Evolutionary conservation across 2,888 invertebrate genomes (phyloP).

Genomic region (Horisme vitalbata): DNA sequence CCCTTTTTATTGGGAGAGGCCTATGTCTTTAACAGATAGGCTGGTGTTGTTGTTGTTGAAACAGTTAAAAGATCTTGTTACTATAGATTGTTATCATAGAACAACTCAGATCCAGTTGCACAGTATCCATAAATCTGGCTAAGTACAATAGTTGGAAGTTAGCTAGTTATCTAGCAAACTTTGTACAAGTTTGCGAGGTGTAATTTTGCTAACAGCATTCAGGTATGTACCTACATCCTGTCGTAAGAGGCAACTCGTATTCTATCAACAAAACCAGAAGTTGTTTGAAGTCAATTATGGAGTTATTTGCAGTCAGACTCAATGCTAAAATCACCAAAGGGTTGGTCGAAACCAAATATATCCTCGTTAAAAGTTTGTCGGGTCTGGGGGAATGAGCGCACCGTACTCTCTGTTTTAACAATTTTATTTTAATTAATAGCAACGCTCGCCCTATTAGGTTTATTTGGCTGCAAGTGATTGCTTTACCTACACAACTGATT

Average conservation of each 20-base stretch:
- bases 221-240: constrained; percentile 35
- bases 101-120: constrained; percentile 17
- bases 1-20: no score
- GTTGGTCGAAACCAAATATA: constrained; percentile 80
- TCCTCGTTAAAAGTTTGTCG: constrained; percentile 82
- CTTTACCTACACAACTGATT: constrained; percentile 38
- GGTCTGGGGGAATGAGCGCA: constrained; percentile 51
- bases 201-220: constrained; percentile 33
- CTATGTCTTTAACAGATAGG: no score
- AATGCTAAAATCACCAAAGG: constrained; percentile 81
- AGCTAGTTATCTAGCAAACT: constrained; percentile 23
- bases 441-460: constrained; percentile 66
- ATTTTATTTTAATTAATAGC: constrained; percentile 82
- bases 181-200: constrained; percentile 26
- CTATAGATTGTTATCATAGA: constrained; percentile 10
- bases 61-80: no score
- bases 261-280: constrained; percentile 63
- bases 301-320: constrained; percentile 80
- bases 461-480: constrained; percentile 62
- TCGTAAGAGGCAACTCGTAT: constrained; percentile 50
- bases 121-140: constrained; percentile 21
- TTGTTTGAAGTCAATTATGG: constrained; percentile 80
- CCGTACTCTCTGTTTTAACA: constrained; percentile 71
- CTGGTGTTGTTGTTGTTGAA: no score
- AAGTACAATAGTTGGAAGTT: constrained; percentile 25